phyloP scores from a whole-genome alignment of 2,113 vertebrate genomes.

The Tyto alba region DNA sequence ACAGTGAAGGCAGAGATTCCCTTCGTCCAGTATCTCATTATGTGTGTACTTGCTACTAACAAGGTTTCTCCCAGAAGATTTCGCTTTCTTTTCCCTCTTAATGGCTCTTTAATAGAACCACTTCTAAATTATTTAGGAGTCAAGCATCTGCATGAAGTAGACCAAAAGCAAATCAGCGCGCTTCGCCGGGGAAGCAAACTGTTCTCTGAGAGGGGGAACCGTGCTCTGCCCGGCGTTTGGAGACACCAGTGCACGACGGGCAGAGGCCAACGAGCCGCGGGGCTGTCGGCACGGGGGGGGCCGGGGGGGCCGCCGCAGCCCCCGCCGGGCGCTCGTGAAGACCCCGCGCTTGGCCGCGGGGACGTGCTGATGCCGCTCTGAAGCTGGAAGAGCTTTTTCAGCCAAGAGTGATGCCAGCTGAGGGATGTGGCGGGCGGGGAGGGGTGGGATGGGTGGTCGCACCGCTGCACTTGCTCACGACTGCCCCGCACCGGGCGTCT shows the following conservation, averaged over 20 bases:
- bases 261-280: not conserved
- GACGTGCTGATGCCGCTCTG: accelerated
- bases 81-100: not conserved
- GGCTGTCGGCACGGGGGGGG: accelerated
- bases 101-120: constrained; percentile 35
- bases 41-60: not conserved
- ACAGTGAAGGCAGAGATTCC: not conserved
- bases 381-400: not conserved
- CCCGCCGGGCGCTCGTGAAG: too few relatives aligned
- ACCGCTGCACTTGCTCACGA: not conserved
- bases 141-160: not conserved
- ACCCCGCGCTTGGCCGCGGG: too few relatives aligned
- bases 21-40: not conserved
- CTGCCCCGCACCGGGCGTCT: not conserved
- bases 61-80: not conserved
- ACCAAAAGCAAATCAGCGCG: not conserved
- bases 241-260: accelerated
- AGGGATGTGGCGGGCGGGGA: not conserved
- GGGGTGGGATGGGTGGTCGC: not conserved
- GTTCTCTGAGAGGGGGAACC: not conserved
- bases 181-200: not conserved
- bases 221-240: not conserved
- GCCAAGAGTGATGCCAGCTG: not conserved
- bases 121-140: constrained; percentile 46
- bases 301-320: too few relatives aligned